Evolutionary conservation across 2,888 invertebrate species (phyloP), one percentile per base, ranked within the genome.

Genomic region (Diarsia mendica): DNA sequence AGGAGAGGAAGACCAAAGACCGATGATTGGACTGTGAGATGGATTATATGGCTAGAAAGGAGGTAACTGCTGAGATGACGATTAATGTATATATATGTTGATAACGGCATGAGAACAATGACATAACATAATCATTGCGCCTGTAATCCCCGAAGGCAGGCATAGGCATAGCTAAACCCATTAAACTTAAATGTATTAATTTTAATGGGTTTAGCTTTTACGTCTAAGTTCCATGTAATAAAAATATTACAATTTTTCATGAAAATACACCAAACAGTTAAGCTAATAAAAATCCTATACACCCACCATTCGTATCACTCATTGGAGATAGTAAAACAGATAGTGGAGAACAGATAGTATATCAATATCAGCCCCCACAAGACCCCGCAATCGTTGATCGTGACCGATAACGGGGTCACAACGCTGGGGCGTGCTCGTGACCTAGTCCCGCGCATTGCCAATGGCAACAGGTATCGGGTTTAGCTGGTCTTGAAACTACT

Each of bases 401-500:
- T 78, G 77, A 80, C 82, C 82, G 85, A 46, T 81, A 85, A 82
- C 60, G 49, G 55, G 85, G 82, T 82, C 85, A 82, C 70, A 28
- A 39, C 58, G 18, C 60, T 51, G 77, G 48, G n/a, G 53, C 48
- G 58, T 53, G 70, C 11, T 80, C 81, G 55, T 80, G 80, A 80
- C 80, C 80, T 65, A 83, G 48, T 60, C n/a, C n/a, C 51, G 79
- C 49, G 15, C 48, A 48, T 49, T 85, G 69, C 44, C 76, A 85
- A 82, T 85, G 72, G 67, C 67, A 73, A 67, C 67, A 33, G 49
- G 33, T 77, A 83, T 63, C 20, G 51, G 39, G 1, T 65, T 33
- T 28, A 33, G 44, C 11, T 66, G 49, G 20, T 63, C 55, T 10
- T 72, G 67, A 78, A 82, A 71, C 33, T 28, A 60, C 39, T 15